phyloP scores from a whole-genome alignment of 2,113 vertebrate species.

The Gavia stellata region DNA sequence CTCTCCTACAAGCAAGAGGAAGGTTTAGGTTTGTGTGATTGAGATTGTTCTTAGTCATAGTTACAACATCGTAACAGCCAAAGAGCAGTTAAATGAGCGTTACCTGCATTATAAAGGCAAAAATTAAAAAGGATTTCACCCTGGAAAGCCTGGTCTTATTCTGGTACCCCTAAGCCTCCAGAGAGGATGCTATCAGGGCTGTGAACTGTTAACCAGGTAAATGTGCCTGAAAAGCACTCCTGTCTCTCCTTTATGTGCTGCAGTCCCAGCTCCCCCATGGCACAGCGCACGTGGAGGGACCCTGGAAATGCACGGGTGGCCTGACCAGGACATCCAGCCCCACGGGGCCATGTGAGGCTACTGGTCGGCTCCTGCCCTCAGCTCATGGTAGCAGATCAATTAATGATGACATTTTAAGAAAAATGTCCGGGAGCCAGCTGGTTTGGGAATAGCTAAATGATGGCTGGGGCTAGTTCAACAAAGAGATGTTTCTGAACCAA shows the following conservation, averaged over 20 bases:
- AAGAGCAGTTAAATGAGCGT: background rate
- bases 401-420: background rate
- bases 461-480: background rate
- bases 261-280: background rate
- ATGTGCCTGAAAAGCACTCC: background rate
- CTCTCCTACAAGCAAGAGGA: background rate
- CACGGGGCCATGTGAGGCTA: accelerated
- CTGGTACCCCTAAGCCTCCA: background rate
- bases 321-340: background rate
- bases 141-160: background rate
- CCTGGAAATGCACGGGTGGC: background rate
- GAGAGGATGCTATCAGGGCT: background rate
- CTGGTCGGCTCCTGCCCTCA: background rate
- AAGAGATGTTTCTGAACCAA: background rate
- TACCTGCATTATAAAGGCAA: background rate
- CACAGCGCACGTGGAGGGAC: accelerated
- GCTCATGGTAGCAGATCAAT: background rate
- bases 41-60: background rate
- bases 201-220: background rate
- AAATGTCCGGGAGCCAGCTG: background rate
- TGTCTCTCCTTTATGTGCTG: background rate
- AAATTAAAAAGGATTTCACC: background rate
- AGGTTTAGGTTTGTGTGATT: background rate
- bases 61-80: background rate
- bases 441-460: background rate